A percentile compares a stretch with the other conserved stretches of the same genome.
Evolutionary conservation across 1,140 invertebrate species (phyloP).

Genomic region (Scaptomyza graminum): DNA sequence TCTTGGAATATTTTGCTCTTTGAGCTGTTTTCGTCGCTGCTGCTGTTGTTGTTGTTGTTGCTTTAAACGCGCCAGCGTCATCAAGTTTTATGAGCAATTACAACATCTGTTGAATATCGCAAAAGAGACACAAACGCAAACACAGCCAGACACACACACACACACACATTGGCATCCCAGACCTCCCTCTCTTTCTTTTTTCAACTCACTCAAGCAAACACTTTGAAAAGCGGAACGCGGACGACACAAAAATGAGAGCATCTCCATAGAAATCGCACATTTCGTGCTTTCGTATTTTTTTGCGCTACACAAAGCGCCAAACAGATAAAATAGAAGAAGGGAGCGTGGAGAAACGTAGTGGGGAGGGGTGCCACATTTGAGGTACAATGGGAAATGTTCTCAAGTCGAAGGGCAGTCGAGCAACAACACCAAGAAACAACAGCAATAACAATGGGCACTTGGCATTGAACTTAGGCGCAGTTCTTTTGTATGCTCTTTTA

Average conservation of each 20-base stretch:
- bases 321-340: conserved; percentile 62
- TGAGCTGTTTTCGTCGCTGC: conserved; percentile 10
- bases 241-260: conserved; percentile 41
- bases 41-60: conserved; percentile 40
- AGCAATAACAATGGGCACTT: conserved; percentile 51
- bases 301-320: conserved; percentile 61
- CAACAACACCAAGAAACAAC: conserved; percentile 2
- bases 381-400: conserved; percentile 49
- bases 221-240: conserved; percentile 23
- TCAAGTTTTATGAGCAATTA: conserved; percentile 82
- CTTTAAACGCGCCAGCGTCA: conserved; percentile 72
- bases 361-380: conserved; percentile 17
- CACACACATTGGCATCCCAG: not conserved
- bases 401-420: conserved; percentile 48
- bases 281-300: conserved; percentile 29
- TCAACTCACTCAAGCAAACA: conserved; percentile 6
- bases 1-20: conserved; percentile 46
- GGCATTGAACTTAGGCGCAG: conserved; percentile 73
- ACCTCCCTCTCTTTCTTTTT: too few relatives aligned
- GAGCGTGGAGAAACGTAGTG: not conserved
- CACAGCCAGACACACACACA: conserved; percentile 4
- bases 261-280: conserved; percentile 41
- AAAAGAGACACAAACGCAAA: conserved; percentile 40
- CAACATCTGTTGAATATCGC: conserved; percentile 82
- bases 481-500: conserved; percentile 44